These are phyloP conservation scores for Meliscaeva auricollis DNA, from an alignment of 2,888 invertebrate species.

Conservation along the genomic window DNA sequence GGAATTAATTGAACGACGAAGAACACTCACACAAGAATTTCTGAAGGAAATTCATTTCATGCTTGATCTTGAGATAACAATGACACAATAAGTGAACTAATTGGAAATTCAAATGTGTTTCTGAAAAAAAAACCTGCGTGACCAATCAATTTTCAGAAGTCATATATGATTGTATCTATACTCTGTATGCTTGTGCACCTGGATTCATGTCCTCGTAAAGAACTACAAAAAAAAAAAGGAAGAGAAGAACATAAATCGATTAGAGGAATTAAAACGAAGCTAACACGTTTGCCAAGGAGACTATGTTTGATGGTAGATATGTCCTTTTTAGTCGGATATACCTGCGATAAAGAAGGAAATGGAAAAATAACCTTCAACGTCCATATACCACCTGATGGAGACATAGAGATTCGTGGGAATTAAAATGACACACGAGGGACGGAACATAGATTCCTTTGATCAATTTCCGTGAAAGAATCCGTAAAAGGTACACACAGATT, in stretches of 20 bases:
- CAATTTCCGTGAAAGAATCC: conserved; percentile 9
- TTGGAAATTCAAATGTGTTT: conserved; percentile 36
- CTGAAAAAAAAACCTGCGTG: background rate
- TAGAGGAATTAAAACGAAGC: conserved; percentile 64
- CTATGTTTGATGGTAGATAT: background rate
- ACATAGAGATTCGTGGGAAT: conserved; percentile 12
- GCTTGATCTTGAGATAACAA: conserved; percentile 3
- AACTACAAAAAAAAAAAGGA: background rate
- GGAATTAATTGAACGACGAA: conserved; percentile 25
- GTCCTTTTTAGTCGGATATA: conserved; percentile 14
- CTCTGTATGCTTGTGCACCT: background rate
- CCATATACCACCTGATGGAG: conserved; percentile 9
- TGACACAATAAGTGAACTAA: conserved; percentile 5
- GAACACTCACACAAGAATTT: conserved; percentile 22
- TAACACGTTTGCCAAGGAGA: conserved; percentile 31
- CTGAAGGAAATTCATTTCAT: conserved; percentile 25
- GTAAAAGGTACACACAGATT: conserved; percentile 7
- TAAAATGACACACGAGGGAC: background rate
- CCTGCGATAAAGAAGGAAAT: conserved; percentile 16
- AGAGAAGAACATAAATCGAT: conserved; percentile 48
- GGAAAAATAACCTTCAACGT: conserved; percentile 11
- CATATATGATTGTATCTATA: background rate
- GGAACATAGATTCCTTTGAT: conserved; percentile 10
- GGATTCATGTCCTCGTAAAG: conserved; percentile 26
- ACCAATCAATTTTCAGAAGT: conserved; percentile 23